phyloP scores from a whole-genome alignment of 2,797 vertebrate species.

The Todus mexicanus region DNA sequence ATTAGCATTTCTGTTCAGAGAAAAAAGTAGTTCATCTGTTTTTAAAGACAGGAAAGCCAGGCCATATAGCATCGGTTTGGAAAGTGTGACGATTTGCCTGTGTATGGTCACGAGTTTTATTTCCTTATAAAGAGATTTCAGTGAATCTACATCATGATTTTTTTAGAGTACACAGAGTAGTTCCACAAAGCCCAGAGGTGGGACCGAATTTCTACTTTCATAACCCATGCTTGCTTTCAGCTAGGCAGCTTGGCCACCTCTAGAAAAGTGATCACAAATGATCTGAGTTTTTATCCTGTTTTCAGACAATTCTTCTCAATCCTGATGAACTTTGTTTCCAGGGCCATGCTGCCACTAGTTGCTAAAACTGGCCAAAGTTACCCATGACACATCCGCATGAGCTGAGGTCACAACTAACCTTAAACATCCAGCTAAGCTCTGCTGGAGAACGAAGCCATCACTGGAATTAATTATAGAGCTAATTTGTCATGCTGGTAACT shows the following conservation, averaged over 20 bases:
- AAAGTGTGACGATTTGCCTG: neutral
- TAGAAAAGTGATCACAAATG: neutral
- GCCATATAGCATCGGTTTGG: neutral
- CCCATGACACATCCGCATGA: neutral
- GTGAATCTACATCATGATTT: neutral
- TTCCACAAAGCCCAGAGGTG: neutral
- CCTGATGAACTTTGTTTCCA: neutral
- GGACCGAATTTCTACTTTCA: neutral
- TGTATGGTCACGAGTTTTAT: neutral
- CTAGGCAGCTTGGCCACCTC: neutral
- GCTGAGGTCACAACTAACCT: neutral
- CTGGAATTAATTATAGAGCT: neutral
- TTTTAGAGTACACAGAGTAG: neutral
- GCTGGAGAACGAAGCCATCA: neutral
- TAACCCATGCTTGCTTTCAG: neutral
- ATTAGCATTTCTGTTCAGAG: neutral
- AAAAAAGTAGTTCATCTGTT: neutral
- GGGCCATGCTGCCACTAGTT: accelerated
- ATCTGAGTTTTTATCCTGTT: neutral
- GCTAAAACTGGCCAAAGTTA: neutral
- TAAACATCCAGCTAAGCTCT: neutral
- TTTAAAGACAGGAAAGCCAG: neutral
- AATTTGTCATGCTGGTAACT: neutral
- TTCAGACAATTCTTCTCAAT: neutral
- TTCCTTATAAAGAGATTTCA: neutral